phyloP scores from a whole-genome alignment of 1,140 invertebrate genomes.

The Atta texana region DNA sequence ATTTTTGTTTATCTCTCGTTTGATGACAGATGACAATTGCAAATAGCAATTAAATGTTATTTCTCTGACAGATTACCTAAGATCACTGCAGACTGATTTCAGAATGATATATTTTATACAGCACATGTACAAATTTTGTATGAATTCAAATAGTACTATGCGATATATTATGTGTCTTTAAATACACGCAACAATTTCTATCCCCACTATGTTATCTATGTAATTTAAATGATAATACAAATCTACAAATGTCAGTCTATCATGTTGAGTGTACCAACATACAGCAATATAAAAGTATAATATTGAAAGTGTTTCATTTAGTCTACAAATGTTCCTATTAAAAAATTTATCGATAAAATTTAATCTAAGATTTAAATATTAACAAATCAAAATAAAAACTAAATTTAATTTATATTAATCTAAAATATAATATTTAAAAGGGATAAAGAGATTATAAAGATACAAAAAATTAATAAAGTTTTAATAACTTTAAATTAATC shows the following conservation, averaged over 20 bases:
- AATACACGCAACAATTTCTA: neutral
- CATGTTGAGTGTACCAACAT: neutral
- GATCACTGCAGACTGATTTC: neutral
- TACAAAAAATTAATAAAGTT: neutral
- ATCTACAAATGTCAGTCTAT: slow-evolving; percentile 9
- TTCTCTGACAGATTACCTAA: neutral
- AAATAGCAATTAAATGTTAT: slow-evolving; percentile 1
- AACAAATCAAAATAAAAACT: neutral
- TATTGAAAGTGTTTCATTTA: neutral
- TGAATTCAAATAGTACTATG: neutral
- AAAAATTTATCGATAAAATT: neutral
- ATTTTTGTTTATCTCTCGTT: slow-evolving; percentile 1
- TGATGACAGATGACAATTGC: neutral
- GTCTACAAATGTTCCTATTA: neutral
- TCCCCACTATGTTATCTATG: neutral
- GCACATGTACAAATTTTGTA: neutral
- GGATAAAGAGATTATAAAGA: too few relatives aligned
- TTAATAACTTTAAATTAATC: neutral
- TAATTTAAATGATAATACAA: neutral
- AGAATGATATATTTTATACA: neutral
- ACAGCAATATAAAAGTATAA: neutral
- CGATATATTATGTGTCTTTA: neutral
- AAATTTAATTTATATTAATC: slow-evolving; percentile 5
- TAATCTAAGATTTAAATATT: neutral
- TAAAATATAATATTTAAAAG: neutral